Base-by-base conservation (phyloP, 2,113 vertebrate genomes). In the Dicentrarchus labrax region DNA sequence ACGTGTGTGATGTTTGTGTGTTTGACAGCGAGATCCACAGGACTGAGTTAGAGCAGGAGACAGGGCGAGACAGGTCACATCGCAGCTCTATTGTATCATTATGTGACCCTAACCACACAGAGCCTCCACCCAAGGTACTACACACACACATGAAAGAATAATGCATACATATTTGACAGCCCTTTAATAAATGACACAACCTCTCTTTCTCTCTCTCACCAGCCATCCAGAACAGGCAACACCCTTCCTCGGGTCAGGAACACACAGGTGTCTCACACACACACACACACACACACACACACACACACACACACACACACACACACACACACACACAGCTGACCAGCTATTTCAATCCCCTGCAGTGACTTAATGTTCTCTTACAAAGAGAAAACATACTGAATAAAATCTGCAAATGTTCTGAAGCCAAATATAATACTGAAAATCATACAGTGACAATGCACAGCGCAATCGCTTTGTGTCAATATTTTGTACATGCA, bases 91-190 rank as follows among this genome's bases (percentile, higher is more conserved):
- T 86, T 92, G 47, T 94, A 83, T 54, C 95, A 83, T 84, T 93
- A 90, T 67, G 81, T 70, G 92, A 94, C 62, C 87, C 91, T 0
- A 51, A 8, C 5, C 30, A 59, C 0, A 11, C 85, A 66, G 96
- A 97, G 1, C 95, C 98, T 1, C 98, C 98, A 4, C 98, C 98
- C 0, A 99, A 99, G 96, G 98, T 99, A 77, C 3, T 0, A 16
- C 50, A 61, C 12, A 48, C 47, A 48, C 12, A 48, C 47, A 15
- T 16, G 8, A 16, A 24, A 22, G 13, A 66, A n/a, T 15, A 45
- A 45, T 1, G 3, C 22, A 19, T 19, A 8, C 21, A 21, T 6
- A 12, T 47, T 47, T 13, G 9, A 45, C 43, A 4, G 11, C 45
- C 13, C 45, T 47, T 13, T 47, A 30, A 30, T 30, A 30, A 30